phyloP scores from a whole-genome alignment of 1,140 invertebrate species.

The Euglossa dilemma region DNA sequence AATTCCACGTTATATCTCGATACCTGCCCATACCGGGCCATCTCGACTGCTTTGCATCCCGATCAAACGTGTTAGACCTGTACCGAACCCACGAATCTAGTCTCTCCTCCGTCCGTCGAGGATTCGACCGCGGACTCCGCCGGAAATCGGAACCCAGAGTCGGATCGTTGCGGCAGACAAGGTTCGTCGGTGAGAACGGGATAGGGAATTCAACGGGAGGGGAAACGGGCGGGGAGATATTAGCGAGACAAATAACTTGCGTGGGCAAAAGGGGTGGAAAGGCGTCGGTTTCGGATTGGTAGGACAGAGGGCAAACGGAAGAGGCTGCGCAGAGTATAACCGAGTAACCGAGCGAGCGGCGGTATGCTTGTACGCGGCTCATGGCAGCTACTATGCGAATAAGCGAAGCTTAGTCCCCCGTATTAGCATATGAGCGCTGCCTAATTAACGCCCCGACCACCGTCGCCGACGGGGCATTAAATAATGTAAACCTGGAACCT shows the following conservation, averaged over 20 bases:
- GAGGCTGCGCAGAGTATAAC: slow-evolving; percentile 56
- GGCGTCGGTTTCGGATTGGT: slow-evolving; percentile 50
- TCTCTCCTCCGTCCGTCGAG: too few relatives aligned
- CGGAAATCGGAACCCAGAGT: too few relatives aligned
- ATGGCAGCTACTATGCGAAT: slow-evolving; percentile 73
- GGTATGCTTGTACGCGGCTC: slow-evolving; percentile 76
- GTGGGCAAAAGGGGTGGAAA: slow-evolving; percentile 70
- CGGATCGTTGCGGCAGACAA: too few relatives aligned
- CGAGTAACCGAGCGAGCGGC: slow-evolving; percentile 65
- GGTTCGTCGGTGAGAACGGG: slow-evolving; percentile 1
- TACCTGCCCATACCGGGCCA: too few relatives aligned
- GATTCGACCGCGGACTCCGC: too few relatives aligned
- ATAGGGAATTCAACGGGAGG: slow-evolving; percentile 51
- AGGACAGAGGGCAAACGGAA: slow-evolving; percentile 45
- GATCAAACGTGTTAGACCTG: too few relatives aligned
- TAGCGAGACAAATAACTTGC: slow-evolving; percentile 77
- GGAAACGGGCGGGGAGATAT: slow-evolving; percentile 66
- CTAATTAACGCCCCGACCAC: slow-evolving; percentile 78
- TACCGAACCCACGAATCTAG: too few relatives aligned
- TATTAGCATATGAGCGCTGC: slow-evolving; percentile 79
- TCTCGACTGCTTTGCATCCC: too few relatives aligned
- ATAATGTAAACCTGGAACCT: slow-evolving; percentile 74
- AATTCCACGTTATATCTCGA: too few relatives aligned
- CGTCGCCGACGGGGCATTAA: slow-evolving; percentile 63
- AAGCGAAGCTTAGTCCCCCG: slow-evolving; percentile 78